Evolutionary conservation across 1,140 invertebrate genomes (phyloP).

Genomic region (Euura saliciscinereae): DNA sequence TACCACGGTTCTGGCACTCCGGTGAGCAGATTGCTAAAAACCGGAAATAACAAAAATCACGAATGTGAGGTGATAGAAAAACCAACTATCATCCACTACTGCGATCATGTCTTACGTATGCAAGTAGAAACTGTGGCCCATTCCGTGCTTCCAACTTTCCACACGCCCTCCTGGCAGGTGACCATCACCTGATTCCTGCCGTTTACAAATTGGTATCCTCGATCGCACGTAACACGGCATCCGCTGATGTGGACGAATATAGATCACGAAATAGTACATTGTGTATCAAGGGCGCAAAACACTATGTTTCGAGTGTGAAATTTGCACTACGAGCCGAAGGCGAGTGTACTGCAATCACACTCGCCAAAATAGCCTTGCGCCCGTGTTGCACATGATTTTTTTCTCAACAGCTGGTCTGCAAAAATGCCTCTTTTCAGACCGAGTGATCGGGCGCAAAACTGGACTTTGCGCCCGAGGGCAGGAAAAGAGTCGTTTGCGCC

Average conservation of each 20-base stretch:
- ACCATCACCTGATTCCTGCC: conserved; percentile 60
- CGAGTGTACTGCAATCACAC: no score
- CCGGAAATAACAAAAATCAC: conserved; percentile 20
- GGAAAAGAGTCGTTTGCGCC: no score
- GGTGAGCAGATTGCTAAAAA: conserved; percentile 73
- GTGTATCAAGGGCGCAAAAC: conserved; percentile 9
- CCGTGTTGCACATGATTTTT: no score
- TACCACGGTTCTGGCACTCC: conserved; percentile 78
- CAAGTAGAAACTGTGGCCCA: conserved; percentile 64
- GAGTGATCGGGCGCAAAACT: no score
- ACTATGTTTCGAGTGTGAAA: not conserved
- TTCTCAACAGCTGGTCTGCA: no score
- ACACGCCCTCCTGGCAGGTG: conserved; percentile 62
- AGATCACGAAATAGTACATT: not conserved
- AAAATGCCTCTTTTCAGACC: no score
- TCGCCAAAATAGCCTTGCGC: no score
- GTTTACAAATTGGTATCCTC: conserved; percentile 66
- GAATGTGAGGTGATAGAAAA: conserved; percentile 16
- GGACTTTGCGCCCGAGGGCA: no score
- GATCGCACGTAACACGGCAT: conserved; percentile 64
- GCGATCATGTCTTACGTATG: conserved; percentile 61
- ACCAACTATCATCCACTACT: not conserved
- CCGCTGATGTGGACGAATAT: conserved; percentile 40
- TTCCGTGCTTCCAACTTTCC: conserved; percentile 61
- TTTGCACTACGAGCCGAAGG: not conserved